phyloP scores from a whole-genome alignment of 2,113 vertebrate species.

The Syrmaticus mikado region DNA sequence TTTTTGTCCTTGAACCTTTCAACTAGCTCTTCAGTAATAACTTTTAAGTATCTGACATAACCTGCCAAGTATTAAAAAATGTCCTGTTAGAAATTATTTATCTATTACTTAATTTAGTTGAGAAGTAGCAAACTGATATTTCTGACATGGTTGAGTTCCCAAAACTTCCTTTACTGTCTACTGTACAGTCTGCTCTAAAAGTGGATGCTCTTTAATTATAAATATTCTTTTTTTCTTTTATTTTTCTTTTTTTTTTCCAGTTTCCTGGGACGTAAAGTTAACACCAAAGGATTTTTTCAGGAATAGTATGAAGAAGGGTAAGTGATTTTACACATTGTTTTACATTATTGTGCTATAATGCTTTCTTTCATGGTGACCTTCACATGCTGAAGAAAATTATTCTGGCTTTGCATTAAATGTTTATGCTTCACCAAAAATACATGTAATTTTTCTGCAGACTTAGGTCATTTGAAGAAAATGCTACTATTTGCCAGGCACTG shows the following conservation, averaged over 20 bases:
- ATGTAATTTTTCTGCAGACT: not conserved
- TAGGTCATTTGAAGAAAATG: not conserved
- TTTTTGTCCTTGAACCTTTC: not conserved
- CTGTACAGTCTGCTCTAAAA: not conserved
- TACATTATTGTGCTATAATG: not conserved
- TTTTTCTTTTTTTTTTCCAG: not conserved
- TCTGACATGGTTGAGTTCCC: not conserved
- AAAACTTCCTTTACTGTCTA: not conserved
- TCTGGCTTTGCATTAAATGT: not conserved
- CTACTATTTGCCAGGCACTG: not conserved
- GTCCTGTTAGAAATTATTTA: not conserved
- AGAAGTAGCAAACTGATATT: not conserved
- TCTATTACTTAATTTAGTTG: not conserved
- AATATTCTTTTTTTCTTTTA: not conserved
- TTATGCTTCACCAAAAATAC: not conserved
- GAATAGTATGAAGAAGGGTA: not conserved
- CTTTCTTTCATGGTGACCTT: not conserved
- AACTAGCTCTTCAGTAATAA: not conserved
- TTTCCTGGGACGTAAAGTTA: not conserved
- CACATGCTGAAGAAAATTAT: not conserved
- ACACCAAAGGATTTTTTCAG: not conserved
- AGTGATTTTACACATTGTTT: not conserved
- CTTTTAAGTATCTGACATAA: not conserved
- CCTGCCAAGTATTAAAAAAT: not conserved
- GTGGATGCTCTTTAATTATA: not conserved